Conservation (phyloP, 2,113 vertebrate genomes). For the Ptilonorhynchus violaceus region DNA sequence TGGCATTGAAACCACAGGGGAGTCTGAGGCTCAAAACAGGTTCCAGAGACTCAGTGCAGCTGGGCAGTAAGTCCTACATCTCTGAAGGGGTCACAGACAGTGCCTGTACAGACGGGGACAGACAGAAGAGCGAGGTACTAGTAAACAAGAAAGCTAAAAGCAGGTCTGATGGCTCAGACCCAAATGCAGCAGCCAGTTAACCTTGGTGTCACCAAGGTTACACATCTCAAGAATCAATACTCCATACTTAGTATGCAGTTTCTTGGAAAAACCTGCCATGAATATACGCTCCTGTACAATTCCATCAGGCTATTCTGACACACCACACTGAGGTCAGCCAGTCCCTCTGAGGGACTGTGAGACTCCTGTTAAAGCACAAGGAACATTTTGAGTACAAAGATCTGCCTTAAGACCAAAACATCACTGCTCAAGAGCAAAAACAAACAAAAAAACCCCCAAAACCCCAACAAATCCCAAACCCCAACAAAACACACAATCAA, state of each 20-base stretch:
- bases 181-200: background rate
- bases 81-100: background rate
- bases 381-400: background rate
- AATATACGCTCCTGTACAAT: background rate
- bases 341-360: background rate
- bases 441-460: background rate
- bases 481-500: background rate
- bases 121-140: background rate
- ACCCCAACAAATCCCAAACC: background rate
- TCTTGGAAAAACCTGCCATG: background rate
- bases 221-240: background rate
- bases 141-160: background rate
- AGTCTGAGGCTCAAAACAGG: background rate
- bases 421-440: background rate
- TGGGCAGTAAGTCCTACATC: background rate
- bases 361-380: background rate
- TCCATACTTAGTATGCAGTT: background rate
- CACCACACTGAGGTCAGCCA: background rate
- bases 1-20: background rate
- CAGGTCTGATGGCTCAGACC: background rate
- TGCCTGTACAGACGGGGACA: background rate
- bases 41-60: background rate
- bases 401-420: background rate
- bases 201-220: background rate
- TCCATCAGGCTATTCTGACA: background rate